Evolutionary conservation across 2,797 vertebrate genomes (phyloP).

Genomic region (Eupleurogrammus muticus): DNA sequence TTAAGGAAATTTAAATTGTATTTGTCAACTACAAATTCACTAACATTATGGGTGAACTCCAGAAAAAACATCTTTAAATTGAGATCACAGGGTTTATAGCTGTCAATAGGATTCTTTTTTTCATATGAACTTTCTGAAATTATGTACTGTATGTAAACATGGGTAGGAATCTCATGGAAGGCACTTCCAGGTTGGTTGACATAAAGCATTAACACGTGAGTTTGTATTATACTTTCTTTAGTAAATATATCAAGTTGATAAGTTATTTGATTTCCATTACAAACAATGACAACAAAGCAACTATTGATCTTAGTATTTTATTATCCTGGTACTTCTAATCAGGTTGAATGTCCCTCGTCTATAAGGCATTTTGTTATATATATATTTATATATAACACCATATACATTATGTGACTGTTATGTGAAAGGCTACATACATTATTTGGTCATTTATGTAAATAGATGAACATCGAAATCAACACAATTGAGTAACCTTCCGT

Average conservation of each 20-base stretch:
- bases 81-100: not conserved
- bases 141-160: not conserved
- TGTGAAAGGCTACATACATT: slow-evolving; percentile 85
- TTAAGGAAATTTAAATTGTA: not conserved
- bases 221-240: not conserved
- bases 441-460: slow-evolving; percentile 86
- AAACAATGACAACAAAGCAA: slow-evolving; percentile 44
- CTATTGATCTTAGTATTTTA: slow-evolving; percentile 68
- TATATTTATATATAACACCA: slow-evolving; percentile 66
- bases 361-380: slow-evolving; percentile 85
- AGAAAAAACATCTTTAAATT: too few species aligned
- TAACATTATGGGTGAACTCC: not conserved
- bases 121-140: not conserved
- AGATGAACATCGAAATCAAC: slow-evolving; percentile 76
- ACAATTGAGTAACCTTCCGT: slow-evolving; percentile 70
- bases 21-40: not conserved
- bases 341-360: slow-evolving; percentile 83
- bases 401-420: slow-evolving; percentile 81
- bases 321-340: slow-evolving; percentile 82
- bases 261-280: not conserved
- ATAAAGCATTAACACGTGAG: not conserved
- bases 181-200: not conserved
- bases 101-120: not conserved
- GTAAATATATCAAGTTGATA: not conserved
- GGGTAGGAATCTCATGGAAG: not conserved